A percentile compares a stretch with the other conserved stretches of the same genome.
phyloP scores from a whole-genome alignment of 2,113 vertebrate species.

The Lepisosteus oculatus region DNA sequence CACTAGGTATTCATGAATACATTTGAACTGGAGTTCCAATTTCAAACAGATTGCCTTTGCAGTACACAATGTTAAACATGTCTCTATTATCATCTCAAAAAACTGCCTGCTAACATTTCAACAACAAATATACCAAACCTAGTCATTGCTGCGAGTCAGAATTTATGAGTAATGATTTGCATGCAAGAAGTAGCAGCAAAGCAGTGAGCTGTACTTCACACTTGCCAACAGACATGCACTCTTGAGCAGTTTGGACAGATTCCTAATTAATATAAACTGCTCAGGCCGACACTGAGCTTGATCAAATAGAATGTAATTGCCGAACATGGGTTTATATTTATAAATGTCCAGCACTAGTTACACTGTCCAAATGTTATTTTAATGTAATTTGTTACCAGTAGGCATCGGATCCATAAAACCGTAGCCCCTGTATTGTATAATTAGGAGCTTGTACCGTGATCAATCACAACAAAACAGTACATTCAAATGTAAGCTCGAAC shows the following conservation, averaged over 20 bases:
- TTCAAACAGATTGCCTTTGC: slow-evolving; percentile 1
- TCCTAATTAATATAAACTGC: slow-evolving; percentile 13
- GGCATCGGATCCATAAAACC: neutral
- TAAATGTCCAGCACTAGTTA: neutral
- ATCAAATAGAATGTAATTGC: slow-evolving; percentile 10
- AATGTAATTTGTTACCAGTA: slow-evolving; percentile 8
- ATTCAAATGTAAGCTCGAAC: neutral
- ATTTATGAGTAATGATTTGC: neutral
- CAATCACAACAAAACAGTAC: slow-evolving; percentile 12
- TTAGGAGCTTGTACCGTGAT: neutral
- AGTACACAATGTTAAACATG: neutral
- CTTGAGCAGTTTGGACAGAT: slow-evolving; percentile 3
- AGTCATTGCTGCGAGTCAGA: neutral
- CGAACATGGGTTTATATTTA: slow-evolving; percentile 12
- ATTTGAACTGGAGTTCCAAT: neutral
- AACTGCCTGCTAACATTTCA: neutral
- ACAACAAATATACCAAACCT: neutral
- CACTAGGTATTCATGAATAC: neutral
- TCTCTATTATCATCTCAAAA: neutral
- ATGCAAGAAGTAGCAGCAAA: neutral
- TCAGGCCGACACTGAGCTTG: neutral
- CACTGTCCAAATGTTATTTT: neutral
- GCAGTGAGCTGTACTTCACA: neutral
- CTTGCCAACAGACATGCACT: neutral
- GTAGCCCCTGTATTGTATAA: neutral